These are phyloP conservation scores for Mixornis gularis DNA, from an alignment of 2,113 vertebrate genomes.

Conservation along the genomic window DNA sequence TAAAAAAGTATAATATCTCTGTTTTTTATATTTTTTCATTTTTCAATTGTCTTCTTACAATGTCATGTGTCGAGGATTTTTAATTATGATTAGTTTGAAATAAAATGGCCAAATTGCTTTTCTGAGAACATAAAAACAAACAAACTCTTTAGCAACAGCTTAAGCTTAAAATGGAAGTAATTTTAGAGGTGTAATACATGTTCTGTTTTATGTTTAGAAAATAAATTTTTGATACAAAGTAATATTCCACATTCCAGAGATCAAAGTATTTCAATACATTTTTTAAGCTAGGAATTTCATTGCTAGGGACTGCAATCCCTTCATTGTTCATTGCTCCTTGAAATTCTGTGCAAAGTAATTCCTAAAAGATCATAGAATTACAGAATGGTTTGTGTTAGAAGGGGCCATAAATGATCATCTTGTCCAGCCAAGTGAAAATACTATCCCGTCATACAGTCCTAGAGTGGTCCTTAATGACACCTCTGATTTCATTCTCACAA, in stretches of 20 bases:
- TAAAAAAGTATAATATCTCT: not conserved
- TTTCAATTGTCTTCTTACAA: not conserved
- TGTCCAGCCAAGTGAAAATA: not conserved
- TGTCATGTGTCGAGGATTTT: not conserved
- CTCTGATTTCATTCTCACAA: not conserved
- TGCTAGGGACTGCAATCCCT: not conserved
- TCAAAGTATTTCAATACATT: not conserved
- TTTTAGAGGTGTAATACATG: not conserved
- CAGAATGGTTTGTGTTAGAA: not conserved
- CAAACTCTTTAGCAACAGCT: not conserved
- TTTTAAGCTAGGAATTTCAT: not conserved
- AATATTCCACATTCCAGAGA: not conserved
- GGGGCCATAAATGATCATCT: not conserved
- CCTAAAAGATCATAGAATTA: not conserved
- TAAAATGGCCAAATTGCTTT: not conserved
- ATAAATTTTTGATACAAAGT: not conserved
- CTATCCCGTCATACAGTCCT: not conserved
- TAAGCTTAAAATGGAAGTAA: not conserved
- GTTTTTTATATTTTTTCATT: not conserved
- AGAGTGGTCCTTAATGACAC: not conserved
- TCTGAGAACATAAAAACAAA: not conserved
- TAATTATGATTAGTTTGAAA: not conserved
- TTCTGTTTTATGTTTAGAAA: not conserved
- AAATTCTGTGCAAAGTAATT: not conserved
- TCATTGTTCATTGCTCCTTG: not conserved